Evolutionary conservation across 2,113 vertebrate genomes (phyloP), one percentile per base, ranked within the genome.

Genomic region (Cathartes aura): DNA sequence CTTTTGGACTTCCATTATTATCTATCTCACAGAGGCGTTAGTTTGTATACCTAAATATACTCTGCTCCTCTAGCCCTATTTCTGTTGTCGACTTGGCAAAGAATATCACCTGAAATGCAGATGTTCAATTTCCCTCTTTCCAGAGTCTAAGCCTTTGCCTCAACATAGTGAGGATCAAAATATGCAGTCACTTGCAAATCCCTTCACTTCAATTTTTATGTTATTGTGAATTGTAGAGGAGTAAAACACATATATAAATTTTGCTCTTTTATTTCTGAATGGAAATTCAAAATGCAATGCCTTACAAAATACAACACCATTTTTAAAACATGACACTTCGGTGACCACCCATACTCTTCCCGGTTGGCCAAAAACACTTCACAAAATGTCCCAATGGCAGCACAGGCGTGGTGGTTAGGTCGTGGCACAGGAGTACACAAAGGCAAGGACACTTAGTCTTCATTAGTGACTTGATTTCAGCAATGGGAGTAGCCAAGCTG

Each of bases 361-460:
- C 1, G 0, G 16, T 5, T 62, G 38, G 13, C 56, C 42, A 67
- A 88, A 79, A 87, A 1, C 24, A 20, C 52, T 66, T 87, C 20
- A 75, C 27, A 48, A 48, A 94, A 50, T 89, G 15, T 71, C 20
- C 3, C 15, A 42, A 0, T n/a, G 20, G 15, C 15, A 74, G 38
- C 0, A 1, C 24, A 42, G 19, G 5, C 0, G 2, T 62, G 40
- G 23, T 75, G 40, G 32, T 40, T 74, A 23, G 12, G 12, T 45
- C 11, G 14, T 26, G 15, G 15, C 38, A 47, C 21, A 6, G 29
- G 50, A 71, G n/a, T 82, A 66, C 32, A 38, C 29, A 55, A 36
- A 58, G 21, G 21, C 52, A 53, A 23, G 47, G 15, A 48, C 12
- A 8, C 15, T 22, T 64, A 11, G 8, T 59, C 20, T 72, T 83